phyloP scores from a whole-genome alignment of 2,113 vertebrate genomes.

The Lepus europaeus region DNA sequence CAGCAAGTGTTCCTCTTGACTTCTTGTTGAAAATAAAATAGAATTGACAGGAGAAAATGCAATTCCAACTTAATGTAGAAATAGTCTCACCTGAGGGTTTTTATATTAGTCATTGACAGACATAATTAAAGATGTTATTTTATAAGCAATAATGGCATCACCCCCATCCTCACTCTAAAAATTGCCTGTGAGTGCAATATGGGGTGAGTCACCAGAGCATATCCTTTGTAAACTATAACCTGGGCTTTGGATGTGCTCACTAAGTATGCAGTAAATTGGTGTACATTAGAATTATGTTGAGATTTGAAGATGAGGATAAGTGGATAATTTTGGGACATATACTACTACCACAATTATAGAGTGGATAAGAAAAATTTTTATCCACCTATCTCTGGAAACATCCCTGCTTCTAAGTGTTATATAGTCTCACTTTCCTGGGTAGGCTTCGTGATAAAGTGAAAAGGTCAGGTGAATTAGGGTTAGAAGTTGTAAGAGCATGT shows the following conservation, averaged over 20 bases:
- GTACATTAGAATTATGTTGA: background rate
- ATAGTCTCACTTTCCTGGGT: background rate
- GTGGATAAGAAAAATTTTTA: background rate
- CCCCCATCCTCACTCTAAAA: background rate
- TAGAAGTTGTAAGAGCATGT: background rate
- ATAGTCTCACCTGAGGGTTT: background rate
- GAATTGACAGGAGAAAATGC: constrained; percentile 64
- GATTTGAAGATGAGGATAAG: constrained; percentile 33
- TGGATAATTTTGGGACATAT: constrained; percentile 4
- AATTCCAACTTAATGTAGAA: constrained; percentile 33
- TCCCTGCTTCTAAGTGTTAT: background rate
- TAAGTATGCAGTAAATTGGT: constrained; percentile 9
- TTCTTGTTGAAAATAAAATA: constrained; percentile 70
- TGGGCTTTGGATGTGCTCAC: background rate
- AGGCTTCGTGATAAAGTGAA: background rate
- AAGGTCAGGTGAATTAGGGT: background rate
- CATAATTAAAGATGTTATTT: constrained; percentile 26
- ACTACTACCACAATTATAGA: background rate
- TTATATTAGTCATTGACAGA: background rate
- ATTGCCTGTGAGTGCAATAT: background rate
- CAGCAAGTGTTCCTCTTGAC: constrained; percentile 68
- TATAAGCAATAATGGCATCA: background rate
- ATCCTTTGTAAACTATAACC: constrained; percentile 10
- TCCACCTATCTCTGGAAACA: background rate
- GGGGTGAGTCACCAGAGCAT: background rate